Evolutionary conservation across 1,140 invertebrate species (phyloP), one percentile per base, ranked within the genome.

Genomic region (Phthorimaea operculella): DNA sequence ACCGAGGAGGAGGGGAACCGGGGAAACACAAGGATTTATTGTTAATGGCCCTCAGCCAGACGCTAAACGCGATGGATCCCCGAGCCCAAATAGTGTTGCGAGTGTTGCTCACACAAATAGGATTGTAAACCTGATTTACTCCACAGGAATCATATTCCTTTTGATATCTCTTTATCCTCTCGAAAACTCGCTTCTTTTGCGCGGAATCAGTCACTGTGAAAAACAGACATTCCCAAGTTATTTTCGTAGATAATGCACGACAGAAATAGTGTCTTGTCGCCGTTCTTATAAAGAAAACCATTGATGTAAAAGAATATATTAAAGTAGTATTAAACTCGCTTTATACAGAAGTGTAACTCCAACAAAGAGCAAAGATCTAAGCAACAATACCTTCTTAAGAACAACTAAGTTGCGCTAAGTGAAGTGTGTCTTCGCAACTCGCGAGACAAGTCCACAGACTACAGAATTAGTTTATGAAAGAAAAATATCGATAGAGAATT

Each of bases 1-100:
- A 70, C 65, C 64, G 61, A 54, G 52, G 49, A 65, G 72, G 69
- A 66, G 71, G 71, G 60, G 64, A 60, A 68, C 64, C 68, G 6
- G 33, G 8, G 10, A 80, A 79, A 79, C 74, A 76, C 61, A 63
- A 60, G 59, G 76, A 80, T 83, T 83, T 83, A 79, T 79, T 70
- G 74, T 76, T 75, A 79, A 79, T 78, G 69, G 73, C 68, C 70
- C 70, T 64, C 60, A 69, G 64, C 63, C 65, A 71, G 72, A 79
- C 72, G 70, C 62, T 74, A 69, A 74, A 71, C 60, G 71, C 70
- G 63, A 76, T 74, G 72, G 72, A 78, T 76, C 75, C 67, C 71
- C 70, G 63, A 66, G n/a, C 68, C 67, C 63, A 72, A 74, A 68
- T 62, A 72, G 67, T 59, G 52, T 58, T 58, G 53, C 55, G 63